These are phyloP conservation scores for Pterostichus niger DNA, from an alignment of 2,888 invertebrate species.

Conservation along the genomic window DNA sequence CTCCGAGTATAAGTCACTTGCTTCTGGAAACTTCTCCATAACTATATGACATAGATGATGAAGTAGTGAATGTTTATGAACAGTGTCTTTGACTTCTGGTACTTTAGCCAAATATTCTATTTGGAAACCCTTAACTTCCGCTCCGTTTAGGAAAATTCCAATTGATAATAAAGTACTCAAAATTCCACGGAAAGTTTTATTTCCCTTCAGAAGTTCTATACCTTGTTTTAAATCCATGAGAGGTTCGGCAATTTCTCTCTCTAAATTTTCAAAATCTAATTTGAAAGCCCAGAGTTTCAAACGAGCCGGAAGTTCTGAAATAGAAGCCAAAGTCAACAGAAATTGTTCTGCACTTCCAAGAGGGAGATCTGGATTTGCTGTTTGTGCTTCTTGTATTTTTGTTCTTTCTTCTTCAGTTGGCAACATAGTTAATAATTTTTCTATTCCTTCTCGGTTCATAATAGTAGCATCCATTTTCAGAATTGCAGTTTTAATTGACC, in stretches of 20 bases:
- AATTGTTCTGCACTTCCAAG: slow-evolving; percentile 99
- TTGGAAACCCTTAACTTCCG: slow-evolving; percentile 96
- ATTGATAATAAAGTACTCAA: slow-evolving; percentile 95
- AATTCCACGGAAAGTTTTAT: slow-evolving; percentile 97
- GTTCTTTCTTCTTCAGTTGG: slow-evolving; percentile 95
- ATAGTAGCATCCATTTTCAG: slow-evolving; percentile 99
- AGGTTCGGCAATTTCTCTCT: slow-evolving; percentile 99
- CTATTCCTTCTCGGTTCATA: slow-evolving; percentile 98
- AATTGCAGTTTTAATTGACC: slow-evolving; percentile 99
- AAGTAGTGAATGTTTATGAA: slow-evolving; percentile 98
- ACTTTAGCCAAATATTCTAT: slow-evolving; percentile 98
- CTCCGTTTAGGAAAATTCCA: slow-evolving; percentile 97
- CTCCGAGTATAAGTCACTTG: slow-evolving; percentile 98
- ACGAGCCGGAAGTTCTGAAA: slow-evolving; percentile 95
- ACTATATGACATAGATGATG: slow-evolving; percentile 99
- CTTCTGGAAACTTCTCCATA: slow-evolving; percentile 96
- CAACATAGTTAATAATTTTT: slow-evolving; percentile 98
- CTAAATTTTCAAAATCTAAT: slow-evolving; percentile 97
- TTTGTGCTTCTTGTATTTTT: slow-evolving; percentile 98
- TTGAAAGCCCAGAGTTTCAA: slow-evolving; percentile 99
- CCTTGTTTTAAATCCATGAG: slow-evolving; percentile 99
- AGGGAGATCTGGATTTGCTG: slow-evolving; percentile 92
- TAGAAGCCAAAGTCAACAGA: slow-evolving; percentile 96
- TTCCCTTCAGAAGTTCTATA: slow-evolving; percentile 92
- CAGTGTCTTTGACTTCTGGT: slow-evolving; percentile 99